A percentile compares a stretch with the other conserved stretches of the same genome.
phyloP scores from a whole-genome alignment of 2,888 invertebrate species.

The Pristionchus exspectatus region DNA sequence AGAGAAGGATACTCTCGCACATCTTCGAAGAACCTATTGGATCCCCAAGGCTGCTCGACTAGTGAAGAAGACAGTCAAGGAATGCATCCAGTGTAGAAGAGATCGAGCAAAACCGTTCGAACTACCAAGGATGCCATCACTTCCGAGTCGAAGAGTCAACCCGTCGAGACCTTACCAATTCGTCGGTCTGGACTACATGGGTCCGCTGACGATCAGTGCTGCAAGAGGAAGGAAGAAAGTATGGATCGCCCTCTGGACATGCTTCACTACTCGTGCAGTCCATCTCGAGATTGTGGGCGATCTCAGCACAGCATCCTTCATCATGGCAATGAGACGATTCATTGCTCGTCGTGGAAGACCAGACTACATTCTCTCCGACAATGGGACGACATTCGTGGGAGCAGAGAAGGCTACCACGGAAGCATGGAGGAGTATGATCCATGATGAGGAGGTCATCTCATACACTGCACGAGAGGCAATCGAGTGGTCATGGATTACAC shows the following conservation, averaged over 20 bases:
- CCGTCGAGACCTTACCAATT: slow-evolving; percentile 73
- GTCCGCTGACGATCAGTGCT: slow-evolving; percentile 76
- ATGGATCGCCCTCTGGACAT: slow-evolving; percentile 79
- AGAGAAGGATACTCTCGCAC: slow-evolving; percentile 66
- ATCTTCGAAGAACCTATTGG: slow-evolving; percentile 75
- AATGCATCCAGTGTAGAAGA: slow-evolving; percentile 75
- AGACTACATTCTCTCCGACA: slow-evolving; percentile 74
- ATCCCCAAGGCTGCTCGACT: slow-evolving; percentile 69
- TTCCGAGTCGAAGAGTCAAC: slow-evolving; percentile 75
- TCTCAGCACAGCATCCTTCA: slow-evolving; percentile 74
- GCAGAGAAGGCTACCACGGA: slow-evolving; percentile 62
- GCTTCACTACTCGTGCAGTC: slow-evolving; percentile 79
- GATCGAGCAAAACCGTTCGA: slow-evolving; percentile 61
- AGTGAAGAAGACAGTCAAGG: slow-evolving; percentile 63
- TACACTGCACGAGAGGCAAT: slow-evolving; percentile 59
- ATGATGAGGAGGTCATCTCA: background rate
- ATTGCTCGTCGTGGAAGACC: slow-evolving; percentile 77
- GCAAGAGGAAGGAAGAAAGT: slow-evolving; percentile 68
- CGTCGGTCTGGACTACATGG: slow-evolving; percentile 78
- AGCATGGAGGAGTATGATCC: background rate
- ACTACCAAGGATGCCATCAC: slow-evolving; percentile 75
- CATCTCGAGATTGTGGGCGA: slow-evolving; percentile 79
- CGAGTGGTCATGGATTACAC: slow-evolving; percentile 79
- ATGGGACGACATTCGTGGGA: slow-evolving; percentile 79
- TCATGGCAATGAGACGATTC: slow-evolving; percentile 77